phyloP scores from a whole-genome alignment of 2,888 invertebrate genomes.

The Sicus ferrugineus region DNA sequence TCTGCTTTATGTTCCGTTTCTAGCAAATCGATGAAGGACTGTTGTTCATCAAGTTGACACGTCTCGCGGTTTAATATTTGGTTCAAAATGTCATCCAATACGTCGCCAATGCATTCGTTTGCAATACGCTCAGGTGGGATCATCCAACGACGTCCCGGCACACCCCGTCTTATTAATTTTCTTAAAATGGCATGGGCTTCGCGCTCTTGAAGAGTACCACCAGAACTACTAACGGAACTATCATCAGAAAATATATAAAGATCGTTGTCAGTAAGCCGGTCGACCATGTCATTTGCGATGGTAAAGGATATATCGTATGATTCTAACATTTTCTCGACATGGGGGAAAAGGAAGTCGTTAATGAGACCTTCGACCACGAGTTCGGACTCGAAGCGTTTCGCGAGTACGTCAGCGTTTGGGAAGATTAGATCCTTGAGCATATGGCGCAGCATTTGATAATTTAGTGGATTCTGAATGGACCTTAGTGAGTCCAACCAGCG shows the following conservation, averaged over 20 bases:
- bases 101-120: conserved; percentile 46
- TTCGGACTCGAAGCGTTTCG: conserved; percentile 43
- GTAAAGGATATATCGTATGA: conserved; percentile 47
- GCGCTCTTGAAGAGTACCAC: conserved; percentile 27
- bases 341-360: conserved; percentile 62
- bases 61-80: neutral
- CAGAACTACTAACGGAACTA: conserved; percentile 38
- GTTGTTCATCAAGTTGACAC: neutral
- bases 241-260: conserved; percentile 49
- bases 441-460: conserved; percentile 45
- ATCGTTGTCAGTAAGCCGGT: conserved; percentile 54
- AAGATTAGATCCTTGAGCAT: conserved; percentile 46
- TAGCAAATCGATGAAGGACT: neutral
- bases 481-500: conserved; percentile 50
- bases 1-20: neutral
- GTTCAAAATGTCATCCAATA: conserved; percentile 50
- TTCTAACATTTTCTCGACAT: conserved; percentile 64
- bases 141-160: conserved; percentile 56
- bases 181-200: conserved; percentile 53
- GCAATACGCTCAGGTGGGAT: conserved; percentile 49
- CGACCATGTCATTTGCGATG: conserved; percentile 48
- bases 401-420: conserved; percentile 43
- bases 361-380: conserved; percentile 46
- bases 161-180: conserved; percentile 52
- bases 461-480: conserved; percentile 50